Evolutionary conservation across 1,140 invertebrate genomes (phyloP).

Genomic region (Nebria ingens): DNA sequence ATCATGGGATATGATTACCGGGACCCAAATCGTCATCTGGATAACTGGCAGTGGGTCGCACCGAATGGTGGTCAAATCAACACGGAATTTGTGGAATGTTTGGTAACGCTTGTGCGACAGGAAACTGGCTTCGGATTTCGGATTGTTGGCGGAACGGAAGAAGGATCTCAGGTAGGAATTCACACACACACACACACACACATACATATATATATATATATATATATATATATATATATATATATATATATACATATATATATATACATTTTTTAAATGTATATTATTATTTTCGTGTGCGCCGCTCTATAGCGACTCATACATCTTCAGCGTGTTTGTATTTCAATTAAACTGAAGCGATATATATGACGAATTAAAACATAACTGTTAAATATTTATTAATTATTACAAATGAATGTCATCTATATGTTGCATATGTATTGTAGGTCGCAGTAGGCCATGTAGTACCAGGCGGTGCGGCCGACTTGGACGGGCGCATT

Average conservation of each 20-base stretch:
- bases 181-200: too few species aligned
- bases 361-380: too few species aligned
- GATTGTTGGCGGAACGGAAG: conserved; percentile 97
- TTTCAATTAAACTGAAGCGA: too few species aligned
- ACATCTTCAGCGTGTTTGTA: too few species aligned
- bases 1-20: conserved; percentile 11
- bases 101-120: conserved; percentile 68
- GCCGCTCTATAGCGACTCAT: too few species aligned
- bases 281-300: too few species aligned
- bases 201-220: too few species aligned
- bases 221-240: too few species aligned
- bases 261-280: too few species aligned
- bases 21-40: conserved; percentile 13
- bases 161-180: conserved; percentile 92
- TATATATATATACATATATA: too few species aligned
- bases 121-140: conserved; percentile 92
- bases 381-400: conserved; percentile 1
- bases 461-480: conserved; percentile 86
- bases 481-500: conserved; percentile 77
- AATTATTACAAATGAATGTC: conserved; percentile 6
- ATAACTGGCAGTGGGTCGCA: neutral
- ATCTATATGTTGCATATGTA: neutral
- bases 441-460: conserved; percentile 82
- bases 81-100: conserved; percentile 59
- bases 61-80: neutral